Conservation (phyloP, 2,113 vertebrate species). For the Albula glossodonta region DNA sequence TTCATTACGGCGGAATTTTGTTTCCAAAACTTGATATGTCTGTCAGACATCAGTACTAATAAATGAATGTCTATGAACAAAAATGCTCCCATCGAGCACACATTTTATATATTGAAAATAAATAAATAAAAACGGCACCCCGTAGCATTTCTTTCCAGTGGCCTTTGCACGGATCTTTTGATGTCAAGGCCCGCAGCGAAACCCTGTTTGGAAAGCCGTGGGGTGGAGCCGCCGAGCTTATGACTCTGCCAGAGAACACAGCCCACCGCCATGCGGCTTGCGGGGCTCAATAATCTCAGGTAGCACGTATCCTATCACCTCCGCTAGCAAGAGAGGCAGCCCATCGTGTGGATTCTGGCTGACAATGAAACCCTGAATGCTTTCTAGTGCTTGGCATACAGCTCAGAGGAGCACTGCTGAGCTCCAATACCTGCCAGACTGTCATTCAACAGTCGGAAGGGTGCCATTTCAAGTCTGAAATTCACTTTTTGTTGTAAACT, state of each 20-base stretch:
- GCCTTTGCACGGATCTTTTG: constrained; percentile 73
- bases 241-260: constrained; percentile 78
- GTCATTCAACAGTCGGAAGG: constrained; percentile 57
- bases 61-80: constrained; percentile 35
- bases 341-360: constrained; percentile 75
- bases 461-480: constrained; percentile 53
- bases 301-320: constrained; percentile 76
- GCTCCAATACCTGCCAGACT: constrained; percentile 65
- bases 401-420: constrained; percentile 61
- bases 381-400: constrained; percentile 67
- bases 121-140: constrained; percentile 73
- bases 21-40: constrained; percentile 25
- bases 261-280: constrained; percentile 67
- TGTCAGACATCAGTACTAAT: constrained; percentile 37
- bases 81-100: constrained; percentile 45
- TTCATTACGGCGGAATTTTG: not conserved
- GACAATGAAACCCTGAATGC: constrained; percentile 74
- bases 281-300: constrained; percentile 76
- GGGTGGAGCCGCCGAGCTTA: constrained; percentile 79
- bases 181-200: constrained; percentile 80
- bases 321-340: constrained; percentile 76
- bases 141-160: constrained; percentile 67
- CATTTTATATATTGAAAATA: constrained; percentile 52
- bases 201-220: constrained; percentile 82
- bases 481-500: constrained; percentile 23